phyloP scores from a whole-genome alignment of 2,113 vertebrate genomes.

The Anser brachyrhynchus region DNA sequence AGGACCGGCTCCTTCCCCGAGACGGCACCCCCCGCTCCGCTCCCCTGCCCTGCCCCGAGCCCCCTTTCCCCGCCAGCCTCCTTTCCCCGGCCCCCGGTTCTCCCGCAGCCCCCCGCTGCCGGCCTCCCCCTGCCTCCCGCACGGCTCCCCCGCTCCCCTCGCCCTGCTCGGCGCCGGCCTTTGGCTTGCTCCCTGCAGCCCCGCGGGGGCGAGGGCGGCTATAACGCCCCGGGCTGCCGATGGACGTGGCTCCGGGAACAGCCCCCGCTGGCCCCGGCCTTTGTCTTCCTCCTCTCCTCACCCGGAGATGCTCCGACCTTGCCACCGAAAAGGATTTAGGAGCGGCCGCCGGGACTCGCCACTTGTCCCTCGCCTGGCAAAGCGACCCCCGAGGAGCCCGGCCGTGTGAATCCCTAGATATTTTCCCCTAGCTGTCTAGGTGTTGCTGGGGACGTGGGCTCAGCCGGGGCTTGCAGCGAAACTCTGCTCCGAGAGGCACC shows the following conservation, averaged over 20 bases:
- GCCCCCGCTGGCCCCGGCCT: background rate
- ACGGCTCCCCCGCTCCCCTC: background rate
- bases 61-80: background rate
- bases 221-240: background rate
- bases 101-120: too few relatives aligned
- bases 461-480: accelerated
- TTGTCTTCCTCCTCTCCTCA: background rate
- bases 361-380: background rate
- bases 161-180: background rate
- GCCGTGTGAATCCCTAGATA: background rate
- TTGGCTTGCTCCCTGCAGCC: background rate
- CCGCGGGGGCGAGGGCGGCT: background rate
- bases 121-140: too few relatives aligned
- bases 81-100: too few relatives aligned
- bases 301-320: background rate
- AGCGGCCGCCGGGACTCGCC: background rate
- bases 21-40: background rate
- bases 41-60: background rate
- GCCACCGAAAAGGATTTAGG: background rate
- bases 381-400: background rate
- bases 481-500: background rate
- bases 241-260: accelerated
- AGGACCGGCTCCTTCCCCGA: background rate
- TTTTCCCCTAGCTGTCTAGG: background rate
- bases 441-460: background rate